phyloP scores from a whole-genome alignment of 2,797 vertebrate species.

The Tapirus indicus region DNA sequence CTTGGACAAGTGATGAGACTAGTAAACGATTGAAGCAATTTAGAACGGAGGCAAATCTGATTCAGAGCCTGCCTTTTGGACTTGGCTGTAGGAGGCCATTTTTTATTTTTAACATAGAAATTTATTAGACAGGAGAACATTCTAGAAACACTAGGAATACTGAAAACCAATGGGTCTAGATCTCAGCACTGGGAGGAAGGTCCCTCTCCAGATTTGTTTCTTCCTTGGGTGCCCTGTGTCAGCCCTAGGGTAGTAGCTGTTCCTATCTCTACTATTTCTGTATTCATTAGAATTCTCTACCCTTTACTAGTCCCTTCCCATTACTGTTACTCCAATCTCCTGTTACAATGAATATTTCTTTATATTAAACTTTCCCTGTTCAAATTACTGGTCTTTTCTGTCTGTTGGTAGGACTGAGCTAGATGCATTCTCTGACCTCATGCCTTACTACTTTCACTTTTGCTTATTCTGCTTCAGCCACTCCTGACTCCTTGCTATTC shows the following conservation, averaged over 20 bases:
- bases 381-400: not conserved
- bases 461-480: not conserved
- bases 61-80: not conserved
- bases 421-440: accelerated
- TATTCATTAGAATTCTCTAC: not conserved
- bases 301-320: not conserved
- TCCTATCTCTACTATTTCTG: not conserved
- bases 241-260: not conserved
- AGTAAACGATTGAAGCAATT: not conserved
- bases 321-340: not conserved
- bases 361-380: not conserved
- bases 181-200: not conserved
- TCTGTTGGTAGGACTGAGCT: not conserved
- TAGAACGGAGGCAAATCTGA: not conserved
- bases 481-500: not conserved
- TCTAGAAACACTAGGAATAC: not conserved
- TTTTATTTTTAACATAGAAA: not conserved
- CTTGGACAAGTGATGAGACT: not conserved
- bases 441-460: too few relatives aligned
- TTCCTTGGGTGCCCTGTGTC: not conserved
- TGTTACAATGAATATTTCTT: not conserved
- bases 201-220: not conserved
- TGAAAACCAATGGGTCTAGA: not conserved
- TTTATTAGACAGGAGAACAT: not conserved
- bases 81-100: not conserved